Conservation (phyloP, 2,888 invertebrate genomes). For the Eueremaeus valkanovi region DNA sequence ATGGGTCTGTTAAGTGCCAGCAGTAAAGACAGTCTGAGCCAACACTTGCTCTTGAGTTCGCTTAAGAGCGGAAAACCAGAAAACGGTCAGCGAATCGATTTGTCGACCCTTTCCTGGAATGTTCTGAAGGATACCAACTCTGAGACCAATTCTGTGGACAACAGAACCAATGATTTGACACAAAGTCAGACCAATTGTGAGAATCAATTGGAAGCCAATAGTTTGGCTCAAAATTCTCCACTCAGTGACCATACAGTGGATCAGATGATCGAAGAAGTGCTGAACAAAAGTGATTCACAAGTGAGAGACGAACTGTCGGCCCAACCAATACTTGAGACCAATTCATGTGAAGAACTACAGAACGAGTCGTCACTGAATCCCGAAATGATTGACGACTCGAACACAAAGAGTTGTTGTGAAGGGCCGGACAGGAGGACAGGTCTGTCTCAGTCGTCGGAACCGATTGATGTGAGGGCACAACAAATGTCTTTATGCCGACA, state of each 20-base stretch:
- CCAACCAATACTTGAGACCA: conserved; percentile 13
- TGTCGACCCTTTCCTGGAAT: conserved; percentile 24
- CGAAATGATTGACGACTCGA: background rate
- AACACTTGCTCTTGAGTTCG: conserved; percentile 23
- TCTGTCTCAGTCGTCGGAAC: conserved; percentile 52
- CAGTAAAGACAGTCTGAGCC: conserved; percentile 12
- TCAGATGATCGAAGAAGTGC: conserved; percentile 24
- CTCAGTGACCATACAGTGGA: conserved; percentile 21
- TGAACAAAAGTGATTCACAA: conserved; percentile 25
- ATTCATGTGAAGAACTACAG: conserved; percentile 1
- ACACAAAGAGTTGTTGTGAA: conserved; percentile 59
- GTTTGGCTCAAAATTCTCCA: background rate
- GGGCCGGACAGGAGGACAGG: conserved; percentile 59
- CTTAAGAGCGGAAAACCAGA: conserved; percentile 33
- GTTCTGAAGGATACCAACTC: conserved; percentile 7
- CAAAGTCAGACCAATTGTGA: background rate
- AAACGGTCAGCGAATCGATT: conserved; percentile 32
- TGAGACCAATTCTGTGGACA: no score
- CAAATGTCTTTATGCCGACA: conserved; percentile 66
- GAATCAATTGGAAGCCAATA: conserved; percentile 1
- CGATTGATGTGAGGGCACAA: conserved; percentile 26
- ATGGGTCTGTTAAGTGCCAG: conserved; percentile 31
- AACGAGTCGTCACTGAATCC: background rate
- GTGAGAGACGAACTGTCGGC: background rate
- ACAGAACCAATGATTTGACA: background rate